phyloP scores from a whole-genome alignment of 1,140 invertebrate genomes.

The Dendrolimus kikuchii region DNA sequence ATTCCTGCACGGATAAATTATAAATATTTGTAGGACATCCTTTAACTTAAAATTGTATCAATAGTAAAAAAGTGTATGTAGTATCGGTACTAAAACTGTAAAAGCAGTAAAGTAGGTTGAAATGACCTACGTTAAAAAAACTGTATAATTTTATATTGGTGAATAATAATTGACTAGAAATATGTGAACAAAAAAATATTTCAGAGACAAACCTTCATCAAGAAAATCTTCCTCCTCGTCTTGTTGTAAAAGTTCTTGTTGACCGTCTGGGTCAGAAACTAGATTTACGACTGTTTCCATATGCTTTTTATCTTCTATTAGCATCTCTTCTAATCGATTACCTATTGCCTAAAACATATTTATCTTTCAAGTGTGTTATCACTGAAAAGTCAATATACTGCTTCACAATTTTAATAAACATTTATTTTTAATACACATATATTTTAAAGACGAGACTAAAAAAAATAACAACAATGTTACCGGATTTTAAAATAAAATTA shows the following conservation, averaged over 20 bases:
- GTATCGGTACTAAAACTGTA: too few species aligned
- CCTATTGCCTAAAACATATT: slow-evolving; percentile 75
- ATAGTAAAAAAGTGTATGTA: too few species aligned
- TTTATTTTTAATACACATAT: too few species aligned
- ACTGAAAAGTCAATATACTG: too few species aligned
- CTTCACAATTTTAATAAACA: too few species aligned
- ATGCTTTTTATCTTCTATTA: slow-evolving; percentile 82
- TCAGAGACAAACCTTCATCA: slow-evolving; percentile 86
- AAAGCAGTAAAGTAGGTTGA: slow-evolving; percentile 4
- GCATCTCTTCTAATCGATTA: slow-evolving; percentile 87
- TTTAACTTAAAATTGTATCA: too few species aligned
- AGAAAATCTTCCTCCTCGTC: slow-evolving; percentile 99
- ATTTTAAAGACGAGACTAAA: background rate
- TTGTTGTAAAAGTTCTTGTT: slow-evolving; percentile 87
- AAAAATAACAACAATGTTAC: background rate
- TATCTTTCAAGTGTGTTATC: too few species aligned
- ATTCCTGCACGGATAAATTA: too few species aligned
- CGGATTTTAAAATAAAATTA: background rate
- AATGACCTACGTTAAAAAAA: too few species aligned
- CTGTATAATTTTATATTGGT: too few species aligned
- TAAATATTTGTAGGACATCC: too few species aligned
- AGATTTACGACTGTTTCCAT: slow-evolving; percentile 79
- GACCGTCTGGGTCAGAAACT: slow-evolving; percentile 86
- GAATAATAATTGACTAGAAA: too few species aligned
- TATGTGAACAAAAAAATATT: background rate